phyloP scores from a whole-genome alignment of 2,797 vertebrate genomes.

The Clarias platycephalus region DNA sequence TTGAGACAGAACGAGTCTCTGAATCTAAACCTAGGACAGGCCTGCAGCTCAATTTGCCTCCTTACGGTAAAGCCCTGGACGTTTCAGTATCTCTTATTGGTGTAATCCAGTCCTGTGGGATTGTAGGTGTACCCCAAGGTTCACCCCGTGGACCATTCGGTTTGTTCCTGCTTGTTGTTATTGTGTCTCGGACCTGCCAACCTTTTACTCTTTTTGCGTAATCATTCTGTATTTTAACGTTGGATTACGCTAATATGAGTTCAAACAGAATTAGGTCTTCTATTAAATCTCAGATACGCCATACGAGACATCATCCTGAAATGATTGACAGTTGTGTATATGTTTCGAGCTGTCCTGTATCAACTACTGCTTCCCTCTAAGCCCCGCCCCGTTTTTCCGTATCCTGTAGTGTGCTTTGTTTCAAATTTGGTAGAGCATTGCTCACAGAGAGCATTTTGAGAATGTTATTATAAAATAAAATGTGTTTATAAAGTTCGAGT shows the following conservation, averaged over 20 bases:
- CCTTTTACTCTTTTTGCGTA: neutral
- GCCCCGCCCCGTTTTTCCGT: neutral
- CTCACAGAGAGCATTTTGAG: too few relatives aligned
- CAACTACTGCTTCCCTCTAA: neutral
- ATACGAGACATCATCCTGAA: neutral
- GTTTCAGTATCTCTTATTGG: conserved; percentile 44
- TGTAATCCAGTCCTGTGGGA: conserved; percentile 65
- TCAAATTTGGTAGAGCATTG: too few relatives aligned
- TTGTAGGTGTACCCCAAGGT: conserved; percentile 65
- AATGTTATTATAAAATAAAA: too few relatives aligned
- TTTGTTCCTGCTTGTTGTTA: conserved; percentile 63
- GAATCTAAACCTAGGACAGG: conserved; percentile 75
- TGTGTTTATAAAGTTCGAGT: too few relatives aligned
- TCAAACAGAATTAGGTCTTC: neutral
- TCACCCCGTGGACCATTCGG: conserved; percentile 50
- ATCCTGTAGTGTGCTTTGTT: too few relatives aligned
- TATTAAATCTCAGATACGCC: neutral
- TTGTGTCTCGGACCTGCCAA: conserved; percentile 49
- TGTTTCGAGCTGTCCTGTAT: neutral
- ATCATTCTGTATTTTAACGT: neutral
- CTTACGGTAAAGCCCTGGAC: conserved; percentile 72
- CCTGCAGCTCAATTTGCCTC: conserved; percentile 78
- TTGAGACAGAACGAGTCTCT: conserved; percentile 66
- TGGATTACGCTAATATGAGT: neutral
- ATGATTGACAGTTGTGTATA: neutral